Base-by-base conservation (phyloP, 2,797 vertebrate species). In the Clarias laeviceps region DNA sequence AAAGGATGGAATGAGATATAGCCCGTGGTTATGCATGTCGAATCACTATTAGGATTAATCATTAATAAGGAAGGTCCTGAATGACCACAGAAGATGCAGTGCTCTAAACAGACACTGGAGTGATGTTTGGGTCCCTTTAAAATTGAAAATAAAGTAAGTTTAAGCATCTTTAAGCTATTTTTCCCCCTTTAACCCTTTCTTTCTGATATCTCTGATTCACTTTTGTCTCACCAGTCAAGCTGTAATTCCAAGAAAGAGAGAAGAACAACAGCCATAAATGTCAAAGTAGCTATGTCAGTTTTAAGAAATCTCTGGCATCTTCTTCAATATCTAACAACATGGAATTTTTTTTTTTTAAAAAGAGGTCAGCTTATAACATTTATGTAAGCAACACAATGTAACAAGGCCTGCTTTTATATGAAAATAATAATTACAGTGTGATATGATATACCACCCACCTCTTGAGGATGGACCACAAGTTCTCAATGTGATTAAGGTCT, bases 1-100 rank as follows among this genome's bases (percentile, higher is more conserved):
- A 50, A 62, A 29, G 22, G 34, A 59, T 80, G 56, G 66, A 50
- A 85, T 85, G 64, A 29, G 17, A 22, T 68, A 18, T 29, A 27
- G 54, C 27, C 40, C 56, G 50, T 29, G 18, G 27, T 59, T 69
- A 57, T 27, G 27, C 7, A 84, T 27, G 17, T 65, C 15, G 32
- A 32, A 70, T 27, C 17, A 40, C n/a, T 37, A 61, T 62, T 27
- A 45, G 3, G 27, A 80, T 72, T 9, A 70, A 50, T 29, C 24
- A 50, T 4, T 61, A 0, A 70, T 61, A 2, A 80, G 11, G 9
- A 29, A 74, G 37, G 20, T 37, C 32, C 20, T 61, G 56, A 34
- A 61, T 62, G 12, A 22, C 37, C 20, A 37, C 11, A 34, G 20
- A 6, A 3, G 2, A n/a, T 32, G 62, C 11, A 24, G 24, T 37